Percentiles rank a stretch among this genome's conserved stretches.
Conservation (phyloP, 2,797 vertebrate genomes). For the Acropternis orthonyx region DNA sequence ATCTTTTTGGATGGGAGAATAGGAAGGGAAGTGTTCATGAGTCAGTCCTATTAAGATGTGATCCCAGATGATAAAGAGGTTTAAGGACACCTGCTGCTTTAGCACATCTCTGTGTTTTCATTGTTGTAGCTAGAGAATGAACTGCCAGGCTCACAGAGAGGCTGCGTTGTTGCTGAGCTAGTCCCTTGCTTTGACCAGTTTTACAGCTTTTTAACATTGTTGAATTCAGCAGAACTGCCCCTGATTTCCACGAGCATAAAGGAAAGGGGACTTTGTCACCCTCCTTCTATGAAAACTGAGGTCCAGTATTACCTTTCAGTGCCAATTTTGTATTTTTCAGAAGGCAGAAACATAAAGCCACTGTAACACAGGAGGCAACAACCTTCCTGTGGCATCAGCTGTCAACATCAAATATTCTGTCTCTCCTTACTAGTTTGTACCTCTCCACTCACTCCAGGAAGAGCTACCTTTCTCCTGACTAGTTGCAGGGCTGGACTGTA, state of each 20-base stretch:
- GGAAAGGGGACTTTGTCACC: background rate
- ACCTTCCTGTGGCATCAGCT: constrained; percentile 1
- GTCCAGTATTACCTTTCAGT: background rate
- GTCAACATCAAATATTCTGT: background rate
- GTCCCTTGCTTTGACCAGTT: background rate
- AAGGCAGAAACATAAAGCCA: background rate
- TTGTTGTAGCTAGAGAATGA: constrained; percentile 15
- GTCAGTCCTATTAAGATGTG: constrained; percentile 33
- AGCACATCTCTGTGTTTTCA: background rate
- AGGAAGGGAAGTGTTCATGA: constrained; percentile 29
- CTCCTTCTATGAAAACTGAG: background rate
- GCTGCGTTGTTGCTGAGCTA: background rate
- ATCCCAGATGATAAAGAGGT: constrained; percentile 31
- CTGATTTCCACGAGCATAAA: background rate
- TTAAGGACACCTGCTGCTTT: constrained; percentile 30
- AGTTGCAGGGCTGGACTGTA: background rate
- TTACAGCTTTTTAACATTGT: background rate
- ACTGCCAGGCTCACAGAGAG: background rate
- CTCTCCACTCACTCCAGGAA: constrained; percentile 3
- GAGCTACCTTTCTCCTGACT: constrained; percentile 6
- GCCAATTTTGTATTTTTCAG: background rate
- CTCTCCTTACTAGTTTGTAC: background rate
- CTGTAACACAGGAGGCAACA: background rate
- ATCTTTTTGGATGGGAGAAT: constrained; percentile 11
- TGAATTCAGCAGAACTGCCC: background rate